These are phyloP conservation scores for Tupaia tana DNA, from an alignment of 2,113 vertebrate species.

Conservation along the genomic window DNA sequence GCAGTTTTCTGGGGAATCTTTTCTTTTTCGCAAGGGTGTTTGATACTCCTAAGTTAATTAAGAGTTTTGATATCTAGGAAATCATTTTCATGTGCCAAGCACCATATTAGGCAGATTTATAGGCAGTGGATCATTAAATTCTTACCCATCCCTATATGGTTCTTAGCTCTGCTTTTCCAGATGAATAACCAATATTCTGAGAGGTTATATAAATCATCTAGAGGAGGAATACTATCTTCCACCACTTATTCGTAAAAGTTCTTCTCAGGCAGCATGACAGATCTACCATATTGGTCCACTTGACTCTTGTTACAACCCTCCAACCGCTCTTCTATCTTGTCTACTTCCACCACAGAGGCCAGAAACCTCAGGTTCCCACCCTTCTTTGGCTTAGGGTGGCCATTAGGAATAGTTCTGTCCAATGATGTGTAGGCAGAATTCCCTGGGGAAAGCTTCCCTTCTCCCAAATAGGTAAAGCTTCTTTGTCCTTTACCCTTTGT, in stretches of 20 bases:
- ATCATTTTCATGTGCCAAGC: not conserved
- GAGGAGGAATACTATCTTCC: not conserved
- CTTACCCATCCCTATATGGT: not conserved
- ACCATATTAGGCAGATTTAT: not conserved
- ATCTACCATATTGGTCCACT: not conserved
- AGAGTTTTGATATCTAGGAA: constrained; percentile 42
- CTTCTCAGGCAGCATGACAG: not conserved
- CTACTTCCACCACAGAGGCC: not conserved
- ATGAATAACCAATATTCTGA: not conserved
- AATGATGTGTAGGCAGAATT: not conserved
- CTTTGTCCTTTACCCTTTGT: not conserved
- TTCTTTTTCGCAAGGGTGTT: constrained; percentile 61
- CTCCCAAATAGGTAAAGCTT: no score
- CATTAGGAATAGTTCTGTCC: not conserved
- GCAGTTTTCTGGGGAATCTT: constrained; percentile 45
- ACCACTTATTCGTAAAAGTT: not conserved
- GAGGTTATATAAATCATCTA: no score
- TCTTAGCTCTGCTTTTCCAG: constrained; percentile 30
- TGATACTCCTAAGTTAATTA: constrained; percentile 53
- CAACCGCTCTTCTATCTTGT: not conserved
- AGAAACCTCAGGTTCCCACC: not conserved
- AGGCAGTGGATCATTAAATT: not conserved
- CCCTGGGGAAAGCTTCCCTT: not conserved
- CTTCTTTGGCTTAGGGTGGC: not conserved
- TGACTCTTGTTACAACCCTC: no score